phyloP scores from a whole-genome alignment of 2,797 vertebrate species.

The Ficedula albicollis region DNA sequence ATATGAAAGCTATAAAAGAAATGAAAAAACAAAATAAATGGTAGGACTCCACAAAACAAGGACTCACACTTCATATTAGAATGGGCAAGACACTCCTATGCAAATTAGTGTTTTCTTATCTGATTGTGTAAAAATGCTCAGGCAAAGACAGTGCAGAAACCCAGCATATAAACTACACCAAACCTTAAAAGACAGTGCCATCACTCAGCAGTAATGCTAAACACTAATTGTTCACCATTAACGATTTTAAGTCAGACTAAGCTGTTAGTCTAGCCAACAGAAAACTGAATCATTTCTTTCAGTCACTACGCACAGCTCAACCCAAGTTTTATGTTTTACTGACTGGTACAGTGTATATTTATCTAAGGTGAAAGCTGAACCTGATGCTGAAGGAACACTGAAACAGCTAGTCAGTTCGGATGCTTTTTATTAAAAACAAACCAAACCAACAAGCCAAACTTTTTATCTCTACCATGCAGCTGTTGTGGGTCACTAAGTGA shows the following conservation, averaged over 20 bases:
- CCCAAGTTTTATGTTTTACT: not conserved
- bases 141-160: not conserved
- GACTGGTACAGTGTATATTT: not conserved
- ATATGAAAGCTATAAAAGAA: not conserved
- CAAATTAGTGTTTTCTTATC: not conserved
- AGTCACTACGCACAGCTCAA: not conserved
- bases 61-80: not conserved
- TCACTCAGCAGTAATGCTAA: not conserved
- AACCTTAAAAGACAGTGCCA: not conserved
- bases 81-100: not conserved
- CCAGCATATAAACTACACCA: not conserved
- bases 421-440: not conserved
- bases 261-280: not conserved
- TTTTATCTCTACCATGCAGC: not conserved
- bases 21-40: rapidly evolving
- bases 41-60: not conserved
- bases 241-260: not conserved
- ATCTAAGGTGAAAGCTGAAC: not conserved
- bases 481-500: not conserved
- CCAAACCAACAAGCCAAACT: not conserved
- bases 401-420: not conserved
- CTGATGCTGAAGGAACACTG: not conserved
- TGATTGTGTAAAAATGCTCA: not conserved
- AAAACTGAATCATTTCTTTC: not conserved
- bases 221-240: not conserved